These are phyloP conservation scores for Pseudomyrmex concolor DNA, from an alignment of 1,140 invertebrate species.

Conservation along the genomic window DNA sequence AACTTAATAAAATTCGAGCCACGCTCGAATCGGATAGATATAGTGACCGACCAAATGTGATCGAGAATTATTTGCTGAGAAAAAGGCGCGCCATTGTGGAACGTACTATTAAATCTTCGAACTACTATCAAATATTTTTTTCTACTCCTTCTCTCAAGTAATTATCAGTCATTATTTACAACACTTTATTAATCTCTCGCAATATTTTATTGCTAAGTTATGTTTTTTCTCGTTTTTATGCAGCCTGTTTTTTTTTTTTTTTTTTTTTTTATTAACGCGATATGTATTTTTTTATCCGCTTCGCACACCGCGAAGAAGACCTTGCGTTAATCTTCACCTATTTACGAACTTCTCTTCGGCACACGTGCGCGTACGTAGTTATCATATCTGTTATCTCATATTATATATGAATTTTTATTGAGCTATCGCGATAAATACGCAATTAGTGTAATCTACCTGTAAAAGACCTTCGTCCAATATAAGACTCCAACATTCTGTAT, in stretches of 20 bases:
- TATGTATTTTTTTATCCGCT: neutral
- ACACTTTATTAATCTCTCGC: no score
- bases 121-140: no score
- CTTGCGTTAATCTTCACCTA: slow-evolving; percentile 16
- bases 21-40: no score
- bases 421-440: slow-evolving; percentile 28
- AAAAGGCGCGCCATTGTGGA: no score
- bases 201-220: no score
- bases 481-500: slow-evolving; percentile 82
- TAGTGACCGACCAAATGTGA: no score
- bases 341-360: neutral
- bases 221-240: no score
- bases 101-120: no score
- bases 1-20: neutral
- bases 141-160: no score
- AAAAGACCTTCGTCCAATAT: slow-evolving; percentile 80
- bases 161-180: no score
- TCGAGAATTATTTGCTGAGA: no score
- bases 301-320: neutral
- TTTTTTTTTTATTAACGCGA: slow-evolving; percentile 7
- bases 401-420: slow-evolving; percentile 49
- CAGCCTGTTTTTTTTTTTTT: neutral
- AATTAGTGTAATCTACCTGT: slow-evolving; percentile 76
- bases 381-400: slow-evolving; percentile 16
- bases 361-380: neutral